These are phyloP conservation scores for Brotula barbata DNA, from an alignment of 2,797 vertebrate species.

Conservation along the genomic window DNA sequence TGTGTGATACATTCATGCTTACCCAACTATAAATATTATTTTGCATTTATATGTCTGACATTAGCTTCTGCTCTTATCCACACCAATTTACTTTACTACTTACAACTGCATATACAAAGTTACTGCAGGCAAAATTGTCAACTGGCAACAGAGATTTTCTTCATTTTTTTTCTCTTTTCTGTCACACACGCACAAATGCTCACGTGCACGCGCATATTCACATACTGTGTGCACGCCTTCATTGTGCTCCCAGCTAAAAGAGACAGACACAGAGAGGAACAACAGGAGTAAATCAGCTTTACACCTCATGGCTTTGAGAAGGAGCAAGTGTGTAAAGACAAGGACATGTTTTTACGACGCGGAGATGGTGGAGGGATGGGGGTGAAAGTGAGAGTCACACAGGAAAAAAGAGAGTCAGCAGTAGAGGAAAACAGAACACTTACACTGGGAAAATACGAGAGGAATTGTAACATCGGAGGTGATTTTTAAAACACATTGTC, in stretches of 20 bases:
- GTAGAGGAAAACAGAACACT: not conserved
- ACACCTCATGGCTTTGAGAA: constrained; percentile 47
- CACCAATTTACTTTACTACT: constrained; percentile 40
- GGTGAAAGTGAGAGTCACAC: not conserved
- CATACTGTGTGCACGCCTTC: constrained; percentile 6
- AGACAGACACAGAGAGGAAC: constrained; percentile 19
- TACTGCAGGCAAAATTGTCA: constrained; percentile 57
- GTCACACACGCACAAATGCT: constrained; percentile 4
- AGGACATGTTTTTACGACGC: constrained; percentile 38
- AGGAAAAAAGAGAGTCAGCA: not conserved
- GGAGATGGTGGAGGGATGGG: not conserved
- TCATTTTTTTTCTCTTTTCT: constrained; percentile 15
- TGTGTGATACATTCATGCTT: constrained; percentile 32
- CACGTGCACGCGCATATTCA: not conserved
- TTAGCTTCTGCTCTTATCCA: constrained; percentile 60
- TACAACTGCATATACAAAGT: constrained; percentile 53
- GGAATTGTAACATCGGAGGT: constrained; percentile 17
- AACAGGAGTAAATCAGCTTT: constrained; percentile 62
- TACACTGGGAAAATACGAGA: constrained; percentile 11
- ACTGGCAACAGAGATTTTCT: constrained; percentile 62
- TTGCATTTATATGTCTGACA: constrained; percentile 41
- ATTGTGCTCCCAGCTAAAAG: constrained; percentile 19
- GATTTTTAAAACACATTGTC: constrained; percentile 5
- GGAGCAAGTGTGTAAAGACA: constrained; percentile 35
- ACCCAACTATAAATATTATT: constrained; percentile 32